A percentile compares a stretch with the other conserved stretches of the same genome.
Evolutionary conservation across 2,797 vertebrate species (phyloP).

Genomic region (Serranus cabrilla): DNA sequence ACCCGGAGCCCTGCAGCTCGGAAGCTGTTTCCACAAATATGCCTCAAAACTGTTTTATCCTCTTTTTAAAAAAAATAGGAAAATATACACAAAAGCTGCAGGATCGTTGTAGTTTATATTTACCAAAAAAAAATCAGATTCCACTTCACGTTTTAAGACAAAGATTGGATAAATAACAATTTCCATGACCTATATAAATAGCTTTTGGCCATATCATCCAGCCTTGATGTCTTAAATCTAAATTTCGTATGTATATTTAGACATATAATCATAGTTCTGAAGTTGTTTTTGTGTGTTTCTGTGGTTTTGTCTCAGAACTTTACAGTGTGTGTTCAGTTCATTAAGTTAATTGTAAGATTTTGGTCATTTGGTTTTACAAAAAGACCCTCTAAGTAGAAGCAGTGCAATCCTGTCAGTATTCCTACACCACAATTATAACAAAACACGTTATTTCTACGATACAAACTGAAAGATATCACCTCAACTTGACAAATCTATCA

Average conservation of each 20-base stretch:
- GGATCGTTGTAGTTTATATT: constrained; percentile 5
- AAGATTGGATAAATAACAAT: too few relatives aligned
- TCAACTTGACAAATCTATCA: neutral
- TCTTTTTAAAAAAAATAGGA: neutral
- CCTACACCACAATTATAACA: neutral
- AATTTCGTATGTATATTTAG: too few relatives aligned
- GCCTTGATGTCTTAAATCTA: too few relatives aligned
- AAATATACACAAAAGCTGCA: neutral
- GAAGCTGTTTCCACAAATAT: constrained; percentile 8
- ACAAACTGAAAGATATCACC: neutral
- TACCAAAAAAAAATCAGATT: neutral
- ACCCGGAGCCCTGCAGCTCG: neutral
- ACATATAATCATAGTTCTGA: too few relatives aligned
- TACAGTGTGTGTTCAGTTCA: too few relatives aligned
- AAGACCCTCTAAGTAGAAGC: neutral
- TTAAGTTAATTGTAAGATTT: too few relatives aligned
- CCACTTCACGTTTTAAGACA: neutral
- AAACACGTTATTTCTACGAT: neutral
- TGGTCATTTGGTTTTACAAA: too few relatives aligned
- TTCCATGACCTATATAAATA: too few relatives aligned
- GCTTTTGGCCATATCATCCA: too few relatives aligned
- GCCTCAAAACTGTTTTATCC: neutral
- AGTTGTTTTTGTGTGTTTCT: too few relatives aligned
- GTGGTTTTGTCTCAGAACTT: too few relatives aligned
- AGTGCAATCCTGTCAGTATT: constrained; percentile 1